phyloP scores from a whole-genome alignment of 2,113 vertebrate species.

The Pollimyrus isidori region DNA sequence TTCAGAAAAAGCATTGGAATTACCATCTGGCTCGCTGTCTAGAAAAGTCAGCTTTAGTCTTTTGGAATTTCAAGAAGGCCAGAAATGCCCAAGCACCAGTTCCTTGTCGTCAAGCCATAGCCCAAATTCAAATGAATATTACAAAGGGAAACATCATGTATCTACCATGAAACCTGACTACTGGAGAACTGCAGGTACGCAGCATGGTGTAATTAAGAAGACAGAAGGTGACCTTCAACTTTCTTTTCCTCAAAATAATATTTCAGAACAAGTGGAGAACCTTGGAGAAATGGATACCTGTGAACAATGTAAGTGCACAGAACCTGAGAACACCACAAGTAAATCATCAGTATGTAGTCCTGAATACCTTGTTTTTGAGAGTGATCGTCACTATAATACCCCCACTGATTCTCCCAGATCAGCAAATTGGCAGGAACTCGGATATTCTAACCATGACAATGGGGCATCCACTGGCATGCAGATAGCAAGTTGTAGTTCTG shows the following conservation, averaged over 20 bases:
- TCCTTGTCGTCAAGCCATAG: slow-evolving; percentile 63
- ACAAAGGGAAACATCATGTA: slow-evolving; percentile 39
- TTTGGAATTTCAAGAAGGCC: slow-evolving; percentile 47
- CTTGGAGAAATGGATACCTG: slow-evolving; percentile 39
- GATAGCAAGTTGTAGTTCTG: slow-evolving; percentile 16
- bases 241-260: slow-evolving; percentile 32
- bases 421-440: slow-evolving; percentile 38
- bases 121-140: slow-evolving; percentile 55
- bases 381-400: slow-evolving; percentile 50
- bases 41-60: slow-evolving; percentile 48
- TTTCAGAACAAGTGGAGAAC: slow-evolving; percentile 27
- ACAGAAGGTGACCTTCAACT: slow-evolving; percentile 37
- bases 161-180: slow-evolving; percentile 17
- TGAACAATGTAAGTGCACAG: slow-evolving; percentile 35
- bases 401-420: slow-evolving; percentile 44
- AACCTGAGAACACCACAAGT: slow-evolving; percentile 19
- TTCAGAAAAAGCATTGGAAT: slow-evolving; percentile 51
- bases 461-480: slow-evolving; percentile 8
- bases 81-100: slow-evolving; percentile 55
- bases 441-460: slow-evolving; percentile 34
- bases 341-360: slow-evolving; percentile 38
- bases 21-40: slow-evolving; percentile 35
- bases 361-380: slow-evolving; percentile 35
- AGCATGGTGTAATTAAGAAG: slow-evolving; percentile 19
- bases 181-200: slow-evolving; percentile 28